A percentile compares a stretch with the other conserved stretches of the same genome.
Conservation (phyloP, 2,113 vertebrate genomes). For the human region DNA sequence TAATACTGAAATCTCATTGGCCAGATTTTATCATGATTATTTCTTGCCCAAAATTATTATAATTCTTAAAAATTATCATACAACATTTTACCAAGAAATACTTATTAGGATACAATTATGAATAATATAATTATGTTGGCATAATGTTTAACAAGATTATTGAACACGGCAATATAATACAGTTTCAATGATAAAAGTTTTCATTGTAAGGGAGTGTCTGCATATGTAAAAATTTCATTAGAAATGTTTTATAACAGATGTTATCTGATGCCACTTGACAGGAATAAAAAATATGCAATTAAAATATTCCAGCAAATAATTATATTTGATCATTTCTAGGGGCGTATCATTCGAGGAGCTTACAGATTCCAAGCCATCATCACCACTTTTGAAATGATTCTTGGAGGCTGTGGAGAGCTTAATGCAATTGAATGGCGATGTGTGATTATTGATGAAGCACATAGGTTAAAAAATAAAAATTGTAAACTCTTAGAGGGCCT, state of each 20-base stretch:
- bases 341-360: constrained; percentile 91
- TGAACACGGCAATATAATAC: not conserved
- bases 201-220: not conserved
- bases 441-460: constrained; percentile 98
- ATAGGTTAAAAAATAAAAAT: constrained; percentile 99
- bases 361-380: constrained; percentile 98
- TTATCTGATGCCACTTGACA: constrained; percentile 17
- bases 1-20: constrained; percentile 2
- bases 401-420: constrained; percentile 96
- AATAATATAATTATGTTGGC: not conserved
- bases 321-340: constrained; percentile 84
- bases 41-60: not conserved
- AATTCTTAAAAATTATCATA: not conserved
- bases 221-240: constrained; percentile 29
- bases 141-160: constrained; percentile 16
- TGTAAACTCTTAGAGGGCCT: constrained; percentile 98
- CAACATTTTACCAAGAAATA: constrained; percentile 36
- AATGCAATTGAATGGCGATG: constrained; percentile 99
- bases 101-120: constrained; percentile 33
- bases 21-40: constrained; percentile 12
- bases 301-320: constrained; percentile 40
- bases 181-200: constrained; percentile 46
- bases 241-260: constrained; percentile 36
- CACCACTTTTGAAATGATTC: constrained; percentile 99
- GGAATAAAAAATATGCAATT: not conserved